Evolutionary conservation across 2,797 vertebrate genomes (phyloP), one percentile per base, ranked within the genome.

Genomic region (Vireo griseus): DNA sequence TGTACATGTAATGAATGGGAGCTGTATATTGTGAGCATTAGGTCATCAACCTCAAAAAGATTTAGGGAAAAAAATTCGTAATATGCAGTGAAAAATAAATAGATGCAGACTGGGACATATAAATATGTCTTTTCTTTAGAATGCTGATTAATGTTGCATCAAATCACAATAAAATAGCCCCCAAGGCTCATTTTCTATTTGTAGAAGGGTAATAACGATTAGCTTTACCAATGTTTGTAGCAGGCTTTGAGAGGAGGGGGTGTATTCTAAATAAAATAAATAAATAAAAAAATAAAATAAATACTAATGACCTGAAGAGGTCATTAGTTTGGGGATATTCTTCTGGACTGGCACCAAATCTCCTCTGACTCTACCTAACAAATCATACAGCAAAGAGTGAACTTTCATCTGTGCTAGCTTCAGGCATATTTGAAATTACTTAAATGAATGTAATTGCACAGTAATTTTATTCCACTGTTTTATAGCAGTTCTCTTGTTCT

Each of bases 391-490:
- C 45, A 37, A 55, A 79, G 45, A 91, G 24, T 62, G 62, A 84
- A 83, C 73, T 84, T 97, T 59, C 69, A 90, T 75, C 73, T 86
- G 20, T 1, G 2, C 0, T 4, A 86, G 82, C 95, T 90, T 58
- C 81, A 86, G 87, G 91, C 89, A 73, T 75, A 87, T 91, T 75
- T 86, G 57, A 96, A 94, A 84, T 50, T 86, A 77, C 68, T 93
- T 91, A 86, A 94, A 92, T 47, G 17, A 83, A 40, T 22, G 42
- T 83, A 91, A 96, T 80, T 80, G 66, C 47, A 81, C 83, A 77
- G 71, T 90, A 72, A 96, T 92, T 95, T 90, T 75, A 95, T 90
- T 86, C 87, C 10, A 35, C 51, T 85, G 33, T 55, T 95, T 82
- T 57, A 79, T 25, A 74, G 71, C 45, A 50, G 55, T 59, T 80